Base-by-base conservation (phyloP, 2,113 vertebrate genomes). In the Chaetura pelagica region DNA sequence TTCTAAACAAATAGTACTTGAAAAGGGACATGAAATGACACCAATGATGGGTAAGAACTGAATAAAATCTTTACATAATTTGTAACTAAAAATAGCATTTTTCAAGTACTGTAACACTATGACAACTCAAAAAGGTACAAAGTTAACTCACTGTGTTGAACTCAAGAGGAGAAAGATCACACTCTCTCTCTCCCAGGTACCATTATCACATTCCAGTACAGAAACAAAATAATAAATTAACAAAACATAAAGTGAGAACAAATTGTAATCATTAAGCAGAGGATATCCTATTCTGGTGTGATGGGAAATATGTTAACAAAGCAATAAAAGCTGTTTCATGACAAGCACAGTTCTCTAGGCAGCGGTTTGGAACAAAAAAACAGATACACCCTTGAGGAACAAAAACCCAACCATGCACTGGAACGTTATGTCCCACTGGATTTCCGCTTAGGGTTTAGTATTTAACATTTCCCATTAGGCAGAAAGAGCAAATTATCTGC, bases 201-300 rank as follows among this genome's bases (percentile, higher is more conserved):
- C 57, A 42, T 3, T 2, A 52, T 5, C 46, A 40, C 5, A 0
- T 12, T 44, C 44, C 46, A 61, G 51, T 11, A 42, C 29, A 61
- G n/a, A 54, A 73, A 89, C 34, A 17, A 59, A 83, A 27, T 5
- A n/a, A 82, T 17, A 71, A 79, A 86, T 24, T 15, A 61, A 67
- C 17, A 42, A 72, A 58, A 94, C 61, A 29, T 15, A 42, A 93
- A 71, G 29, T 7, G 59, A 51, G 84, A 57, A 40, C 49, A 54
- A 87, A 78, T 8, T 38, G 54, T 62, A 86, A 23, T 11, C 24
- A 49, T 1, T 19, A 38, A 80, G 67, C 63, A 86, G 44, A 73
- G 68, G 64, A 9, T 27, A 54, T 20, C 79, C 20, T 30, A 8
- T 21, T 71, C 81, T 82, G 62, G 21, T 29, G 49, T 13, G 72